Base-by-base conservation (phyloP, 2,888 invertebrate species). In the Euplagia quadripunctaria region DNA sequence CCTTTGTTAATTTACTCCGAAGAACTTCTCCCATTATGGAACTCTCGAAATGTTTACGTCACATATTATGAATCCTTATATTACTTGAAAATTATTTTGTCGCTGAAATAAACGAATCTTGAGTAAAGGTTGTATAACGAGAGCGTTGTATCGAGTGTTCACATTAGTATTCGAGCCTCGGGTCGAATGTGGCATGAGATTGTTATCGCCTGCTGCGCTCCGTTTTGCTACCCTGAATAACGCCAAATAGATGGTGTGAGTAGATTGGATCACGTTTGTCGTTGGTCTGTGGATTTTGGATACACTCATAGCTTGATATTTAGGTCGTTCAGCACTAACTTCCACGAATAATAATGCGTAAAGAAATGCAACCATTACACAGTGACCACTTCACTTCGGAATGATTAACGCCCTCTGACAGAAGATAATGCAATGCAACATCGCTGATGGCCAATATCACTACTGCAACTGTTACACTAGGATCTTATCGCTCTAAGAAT, bases 151-250 rank as follows among this genome's bases (percentile, higher is more conserved):
- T 87, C 87, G 86, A 84, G 85, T 80, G 76, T 74, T 83, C 85
- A 78, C 87, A 89, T 90, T 89, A 88, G 88, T 86, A 89, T 90
- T 86, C 89, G 86, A 80, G 79, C 79, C 84, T 71, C 78, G 82
- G 85, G 82, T 82, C 86, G 84, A 87, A 86, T 88, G 86, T 85
- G 85, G 83, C 84, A 82, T 83, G 81, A 86, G 90, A 90, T 90
- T 90, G 89, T 90, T 91, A 90, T 90, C 89, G 85, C 73, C 73
- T 80, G 82, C 79, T 80, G 76, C 76, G 79, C 85, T 87, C 86
- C 81, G 81, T 80, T 83, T 82, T 78, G 78, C 72, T 74, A 74
- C 82, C 81, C 75, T 72, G 79, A 82, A 79, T 85, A 79, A 80
- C 77, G 76, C 80, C 84, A 74, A 83, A 83, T 84, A 79, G 79